Evolutionary conservation across 2,797 vertebrate genomes (phyloP).

Genomic region (Pagetopsis macropterus): DNA sequence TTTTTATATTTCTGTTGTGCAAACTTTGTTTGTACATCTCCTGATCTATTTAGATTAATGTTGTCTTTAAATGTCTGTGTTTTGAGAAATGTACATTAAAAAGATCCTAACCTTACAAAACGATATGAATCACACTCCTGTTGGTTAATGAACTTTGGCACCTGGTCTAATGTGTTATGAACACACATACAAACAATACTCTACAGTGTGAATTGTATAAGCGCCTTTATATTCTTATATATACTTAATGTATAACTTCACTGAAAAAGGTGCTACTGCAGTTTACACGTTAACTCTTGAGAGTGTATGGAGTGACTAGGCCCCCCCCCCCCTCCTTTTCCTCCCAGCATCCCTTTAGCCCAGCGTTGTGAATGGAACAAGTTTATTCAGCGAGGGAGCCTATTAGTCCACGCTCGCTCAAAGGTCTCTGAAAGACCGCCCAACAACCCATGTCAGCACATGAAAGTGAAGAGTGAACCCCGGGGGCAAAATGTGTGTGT

Average conservation of each 20-base stretch:
- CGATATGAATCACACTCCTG: too few species aligned
- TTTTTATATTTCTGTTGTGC: too few species aligned
- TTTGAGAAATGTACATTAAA: not conserved
- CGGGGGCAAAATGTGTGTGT: conserved; percentile 28
- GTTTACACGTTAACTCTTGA: not conserved
- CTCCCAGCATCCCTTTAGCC: conserved; percentile 31
- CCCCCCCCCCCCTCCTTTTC: not conserved
- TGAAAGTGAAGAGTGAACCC: conserved; percentile 65
- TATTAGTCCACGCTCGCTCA: conserved; percentile 40
- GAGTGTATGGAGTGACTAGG: not conserved
- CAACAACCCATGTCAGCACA: conserved; percentile 62
- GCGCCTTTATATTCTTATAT: not conserved
- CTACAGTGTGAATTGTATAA: not conserved
- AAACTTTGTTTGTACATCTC: not conserved
- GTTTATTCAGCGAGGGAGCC: conserved; percentile 52
- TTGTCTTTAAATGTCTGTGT: not conserved
- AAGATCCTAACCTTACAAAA: too few species aligned
- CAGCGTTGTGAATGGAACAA: conserved; percentile 41
- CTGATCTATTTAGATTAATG: not conserved
- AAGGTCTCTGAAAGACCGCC: conserved; percentile 48
- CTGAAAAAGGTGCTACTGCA: not conserved
- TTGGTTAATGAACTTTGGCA: not conserved
- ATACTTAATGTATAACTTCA: not conserved
- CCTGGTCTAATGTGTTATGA: too few species aligned
- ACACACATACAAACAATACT: too few species aligned